A percentile compares a stretch with the other conserved stretches of the same genome.
Evolutionary conservation across 1,140 invertebrate species (phyloP).

Genomic region (Hyphantria cunea): DNA sequence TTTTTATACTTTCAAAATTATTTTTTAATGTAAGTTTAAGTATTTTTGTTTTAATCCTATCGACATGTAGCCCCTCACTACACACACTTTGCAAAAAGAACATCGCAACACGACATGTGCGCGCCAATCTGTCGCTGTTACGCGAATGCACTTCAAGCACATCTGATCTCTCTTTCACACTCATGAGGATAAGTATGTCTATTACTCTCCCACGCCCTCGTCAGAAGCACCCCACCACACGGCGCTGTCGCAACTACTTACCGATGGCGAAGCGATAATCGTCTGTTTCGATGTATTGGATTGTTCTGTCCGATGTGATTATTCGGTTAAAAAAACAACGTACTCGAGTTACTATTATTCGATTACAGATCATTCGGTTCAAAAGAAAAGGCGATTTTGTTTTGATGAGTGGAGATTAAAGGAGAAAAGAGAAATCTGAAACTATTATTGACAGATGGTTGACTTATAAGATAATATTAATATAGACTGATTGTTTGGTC

Average conservation of each 20-base stretch:
- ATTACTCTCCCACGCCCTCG: constrained; percentile 49
- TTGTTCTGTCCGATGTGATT: constrained; percentile 71
- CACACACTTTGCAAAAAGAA: constrained; percentile 68
- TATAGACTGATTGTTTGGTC: no score
- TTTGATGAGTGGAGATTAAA: constrained; percentile 9
- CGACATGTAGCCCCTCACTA: constrained; percentile 43
- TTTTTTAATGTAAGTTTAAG: no score
- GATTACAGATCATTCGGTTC: constrained; percentile 19
- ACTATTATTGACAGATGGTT: background rate
- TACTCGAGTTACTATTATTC: constrained; percentile 28
- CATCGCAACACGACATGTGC: constrained; percentile 77
- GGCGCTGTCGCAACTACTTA: constrained; percentile 67
- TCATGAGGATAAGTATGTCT: background rate
- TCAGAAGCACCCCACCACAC: constrained; percentile 29
- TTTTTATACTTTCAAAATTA: no score
- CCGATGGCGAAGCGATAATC: constrained; percentile 61
- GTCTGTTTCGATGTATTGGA: constrained; percentile 58
- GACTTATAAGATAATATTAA: no score
- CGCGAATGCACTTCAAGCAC: constrained; percentile 51
- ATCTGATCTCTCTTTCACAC: constrained; percentile 37
- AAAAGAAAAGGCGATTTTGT: constrained; percentile 13
- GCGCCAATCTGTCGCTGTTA: constrained; percentile 76
- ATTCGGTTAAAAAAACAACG: constrained; percentile 50
- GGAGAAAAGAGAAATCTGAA: background rate
- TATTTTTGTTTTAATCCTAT: constrained; percentile 1